Conservation (phyloP, 2,797 vertebrate genomes). For the Cichlasoma orientale region DNA sequence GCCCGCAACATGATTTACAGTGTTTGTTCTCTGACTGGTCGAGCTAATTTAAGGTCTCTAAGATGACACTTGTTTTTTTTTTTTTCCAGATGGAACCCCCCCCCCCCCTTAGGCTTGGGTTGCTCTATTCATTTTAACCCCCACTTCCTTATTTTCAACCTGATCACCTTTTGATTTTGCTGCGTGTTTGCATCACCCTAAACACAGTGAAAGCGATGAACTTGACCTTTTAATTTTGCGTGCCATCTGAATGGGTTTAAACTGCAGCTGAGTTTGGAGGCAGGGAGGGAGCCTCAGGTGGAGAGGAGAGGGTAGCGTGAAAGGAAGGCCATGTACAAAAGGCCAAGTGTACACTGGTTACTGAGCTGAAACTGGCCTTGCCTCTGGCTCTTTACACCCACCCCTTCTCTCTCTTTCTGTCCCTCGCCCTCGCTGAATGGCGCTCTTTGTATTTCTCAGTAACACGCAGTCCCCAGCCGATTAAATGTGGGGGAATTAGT, state of each 20-base stretch:
- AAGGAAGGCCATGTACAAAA: slow-evolving; percentile 72
- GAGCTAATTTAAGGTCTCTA: background rate
- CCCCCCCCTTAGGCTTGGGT: background rate
- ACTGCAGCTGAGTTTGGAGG: slow-evolving; percentile 46
- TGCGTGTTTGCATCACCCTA: background rate
- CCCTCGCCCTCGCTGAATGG: slow-evolving; percentile 65
- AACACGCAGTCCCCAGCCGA: slow-evolving; percentile 82
- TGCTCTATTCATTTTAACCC: background rate
- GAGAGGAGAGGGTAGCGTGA: slow-evolving; percentile 54
- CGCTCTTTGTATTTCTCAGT: slow-evolving; percentile 74
- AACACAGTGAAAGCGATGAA: background rate
- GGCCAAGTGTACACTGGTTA: slow-evolving; percentile 68
- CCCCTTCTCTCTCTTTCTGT: slow-evolving; percentile 63
- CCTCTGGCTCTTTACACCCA: slow-evolving; percentile 72
- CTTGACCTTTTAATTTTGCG: slow-evolving; percentile 44
- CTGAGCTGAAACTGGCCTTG: slow-evolving; percentile 75
- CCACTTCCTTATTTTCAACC: background rate
- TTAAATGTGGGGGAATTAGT: slow-evolving; percentile 87
- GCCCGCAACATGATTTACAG: background rate
- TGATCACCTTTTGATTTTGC: background rate
- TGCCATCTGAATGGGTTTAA: slow-evolving; percentile 27
- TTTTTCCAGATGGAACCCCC: background rate
- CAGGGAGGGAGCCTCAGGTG: slow-evolving; percentile 63
- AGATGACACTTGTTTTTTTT: background rate
- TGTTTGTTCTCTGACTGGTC: background rate